Conservation (phyloP, 1,140 invertebrate genomes). For the Eriocheir sinensis region DNA sequence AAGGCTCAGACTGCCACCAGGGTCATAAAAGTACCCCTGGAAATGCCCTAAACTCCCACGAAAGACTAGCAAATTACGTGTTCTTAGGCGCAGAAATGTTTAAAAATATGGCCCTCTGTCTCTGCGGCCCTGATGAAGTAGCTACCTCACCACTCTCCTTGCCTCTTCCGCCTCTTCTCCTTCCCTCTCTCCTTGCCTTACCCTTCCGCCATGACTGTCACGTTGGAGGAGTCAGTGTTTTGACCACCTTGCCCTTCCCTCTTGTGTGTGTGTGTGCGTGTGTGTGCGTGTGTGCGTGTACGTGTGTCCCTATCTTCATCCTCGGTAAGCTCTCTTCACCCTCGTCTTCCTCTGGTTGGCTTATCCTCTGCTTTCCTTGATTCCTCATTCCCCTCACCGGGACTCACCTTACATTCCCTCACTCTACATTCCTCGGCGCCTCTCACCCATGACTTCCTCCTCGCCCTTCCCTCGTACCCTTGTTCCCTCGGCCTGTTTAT, state of each 20-base stretch:
- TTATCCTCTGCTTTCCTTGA: neutral
- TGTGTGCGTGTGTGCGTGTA: no score
- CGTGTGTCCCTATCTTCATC: neutral
- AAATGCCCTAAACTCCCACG: no score
- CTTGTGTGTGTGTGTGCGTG: no score
- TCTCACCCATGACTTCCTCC: neutral
- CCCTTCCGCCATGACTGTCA: slow-evolving; percentile 20
- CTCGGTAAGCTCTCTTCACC: neutral
- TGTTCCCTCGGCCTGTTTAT: no score
- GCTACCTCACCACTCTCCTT: neutral
- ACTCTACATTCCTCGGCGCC: neutral
- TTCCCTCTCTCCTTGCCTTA: neutral
- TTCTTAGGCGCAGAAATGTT: no score
- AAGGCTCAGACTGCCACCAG: no score
- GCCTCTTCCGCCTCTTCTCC: neutral
- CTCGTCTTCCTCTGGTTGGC: neutral
- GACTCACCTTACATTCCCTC: neutral
- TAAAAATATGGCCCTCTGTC: no score
- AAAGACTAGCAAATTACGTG: no score
- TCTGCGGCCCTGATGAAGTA: neutral
- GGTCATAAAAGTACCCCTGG: no score
- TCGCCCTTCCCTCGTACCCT: neutral
- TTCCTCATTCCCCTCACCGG: neutral
- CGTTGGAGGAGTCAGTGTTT: neutral
- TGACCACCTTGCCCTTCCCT: neutral